A percentile compares a stretch with the other conserved stretches of the same genome.
phyloP scores from a whole-genome alignment of 2,888 invertebrate genomes.

The Yponomeuta cagnagella region DNA sequence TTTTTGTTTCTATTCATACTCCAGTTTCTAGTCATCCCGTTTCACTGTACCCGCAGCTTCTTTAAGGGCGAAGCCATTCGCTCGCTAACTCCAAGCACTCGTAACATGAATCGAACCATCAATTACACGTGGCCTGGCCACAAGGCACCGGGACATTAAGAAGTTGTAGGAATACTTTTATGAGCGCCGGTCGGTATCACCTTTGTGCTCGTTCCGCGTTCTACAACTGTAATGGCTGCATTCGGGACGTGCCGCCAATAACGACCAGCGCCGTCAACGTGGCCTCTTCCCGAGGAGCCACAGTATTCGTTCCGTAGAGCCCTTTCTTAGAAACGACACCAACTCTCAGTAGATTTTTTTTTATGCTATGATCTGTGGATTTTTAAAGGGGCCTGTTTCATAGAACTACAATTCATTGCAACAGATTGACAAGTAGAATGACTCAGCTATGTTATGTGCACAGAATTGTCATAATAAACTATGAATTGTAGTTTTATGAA shows the following conservation, averaged over 20 bases:
- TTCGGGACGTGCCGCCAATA: constrained; percentile 13
- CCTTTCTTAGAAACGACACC: not conserved
- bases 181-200: constrained; percentile 13
- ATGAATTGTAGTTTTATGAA: too few relatives aligned
- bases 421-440: too few relatives aligned
- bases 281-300: not conserved
- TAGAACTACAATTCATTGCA: too few relatives aligned
- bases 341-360: not conserved
- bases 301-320: not conserved
- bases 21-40: too few relatives aligned
- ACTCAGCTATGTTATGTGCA: too few relatives aligned
- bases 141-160: constrained; percentile 9
- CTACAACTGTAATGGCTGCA: constrained; percentile 13
- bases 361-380: too few relatives aligned
- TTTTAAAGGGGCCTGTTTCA: too few relatives aligned
- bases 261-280: not conserved
- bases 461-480: too few relatives aligned
- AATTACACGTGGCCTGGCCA: not conserved
- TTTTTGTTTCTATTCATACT: too few relatives aligned
- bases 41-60: too few relatives aligned
- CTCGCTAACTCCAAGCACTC: not conserved
- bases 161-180: constrained; percentile 12
- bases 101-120: not conserved
- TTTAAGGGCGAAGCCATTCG: too few relatives aligned
- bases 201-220: constrained; percentile 11